These are phyloP conservation scores for Lutraria rhynchaena DNA, from an alignment of 1,140 invertebrate species.

Conservation along the genomic window DNA sequence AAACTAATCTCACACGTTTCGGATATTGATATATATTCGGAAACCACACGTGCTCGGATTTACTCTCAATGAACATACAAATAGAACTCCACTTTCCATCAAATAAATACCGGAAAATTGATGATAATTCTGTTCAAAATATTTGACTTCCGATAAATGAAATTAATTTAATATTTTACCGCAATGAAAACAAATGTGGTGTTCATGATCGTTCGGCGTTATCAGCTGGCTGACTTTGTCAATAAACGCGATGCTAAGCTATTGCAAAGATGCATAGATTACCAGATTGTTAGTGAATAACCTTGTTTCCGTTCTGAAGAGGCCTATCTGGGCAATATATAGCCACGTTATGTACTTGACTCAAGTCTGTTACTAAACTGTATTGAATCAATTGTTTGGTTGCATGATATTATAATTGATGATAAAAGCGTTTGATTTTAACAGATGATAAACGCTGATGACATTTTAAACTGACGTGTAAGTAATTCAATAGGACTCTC, in stretches of 20 bases:
- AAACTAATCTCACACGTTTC: slow-evolving; percentile 33
- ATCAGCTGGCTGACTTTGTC: background rate
- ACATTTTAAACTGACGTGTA: too few species aligned
- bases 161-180: slow-evolving; percentile 49
- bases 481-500: too few species aligned
- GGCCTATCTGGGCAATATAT: too few species aligned
- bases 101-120: slow-evolving; percentile 42
- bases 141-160: slow-evolving; percentile 49
- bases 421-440: too few species aligned
- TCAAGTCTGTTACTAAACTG: too few species aligned
- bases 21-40: slow-evolving; percentile 50
- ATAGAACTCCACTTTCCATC: slow-evolving; percentile 48
- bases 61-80: slow-evolving; percentile 17
- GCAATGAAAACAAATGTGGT: slow-evolving; percentile 23
- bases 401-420: too few species aligned
- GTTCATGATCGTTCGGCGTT: background rate
- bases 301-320: slow-evolving; percentile 20
- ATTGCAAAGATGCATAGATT: slow-evolving; percentile 24
- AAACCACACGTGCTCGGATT: slow-evolving; percentile 52
- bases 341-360: too few species aligned
- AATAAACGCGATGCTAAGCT: slow-evolving; percentile 17
- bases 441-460: too few species aligned
- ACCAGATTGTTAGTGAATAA: slow-evolving; percentile 10
- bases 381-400: too few species aligned
- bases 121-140: slow-evolving; percentile 55